These are phyloP conservation scores for Brachyrhaphis roseni DNA, from an alignment of 2,797 vertebrate species.

Conservation along the genomic window DNA sequence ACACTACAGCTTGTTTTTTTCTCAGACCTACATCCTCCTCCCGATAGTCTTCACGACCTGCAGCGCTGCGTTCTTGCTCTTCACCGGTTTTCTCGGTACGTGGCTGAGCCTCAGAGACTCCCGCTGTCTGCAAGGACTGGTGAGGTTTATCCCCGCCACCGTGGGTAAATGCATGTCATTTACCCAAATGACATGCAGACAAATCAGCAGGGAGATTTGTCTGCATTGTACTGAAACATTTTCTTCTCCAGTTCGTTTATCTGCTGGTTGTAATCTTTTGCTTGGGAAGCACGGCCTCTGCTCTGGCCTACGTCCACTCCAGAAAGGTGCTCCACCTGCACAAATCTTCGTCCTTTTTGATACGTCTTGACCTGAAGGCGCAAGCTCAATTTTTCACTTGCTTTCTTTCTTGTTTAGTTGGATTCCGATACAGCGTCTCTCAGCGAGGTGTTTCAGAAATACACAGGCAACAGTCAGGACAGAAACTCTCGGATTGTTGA, in stretches of 20 bases:
- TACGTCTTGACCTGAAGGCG: background rate
- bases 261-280: conserved; percentile 68
- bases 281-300: conserved; percentile 58
- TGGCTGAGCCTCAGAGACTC: conserved; percentile 45
- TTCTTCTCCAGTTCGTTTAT: conserved; percentile 70
- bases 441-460: conserved; percentile 64
- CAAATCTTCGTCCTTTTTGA: background rate
- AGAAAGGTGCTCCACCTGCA: conserved; percentile 43
- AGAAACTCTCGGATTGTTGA: conserved; percentile 62
- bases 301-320: conserved; percentile 58
- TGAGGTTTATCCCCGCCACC: conserved; percentile 18
- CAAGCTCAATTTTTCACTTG: background rate
- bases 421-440: conserved; percentile 59
- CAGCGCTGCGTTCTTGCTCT: conserved; percentile 27
- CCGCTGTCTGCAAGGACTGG: conserved; percentile 55
- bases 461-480: conserved; percentile 67
- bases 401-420: conserved; percentile 54
- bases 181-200: too few relatives aligned
- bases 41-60: conserved; percentile 19
- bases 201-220: background rate
- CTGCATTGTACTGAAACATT: background rate
- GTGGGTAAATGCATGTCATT: background rate
- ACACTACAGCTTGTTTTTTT: conserved; percentile 40
- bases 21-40: conserved; percentile 41
- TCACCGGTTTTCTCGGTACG: conserved; percentile 32